Conservation (phyloP, 2,888 invertebrate species). For the Kuschelorhynchus macadamiae region DNA sequence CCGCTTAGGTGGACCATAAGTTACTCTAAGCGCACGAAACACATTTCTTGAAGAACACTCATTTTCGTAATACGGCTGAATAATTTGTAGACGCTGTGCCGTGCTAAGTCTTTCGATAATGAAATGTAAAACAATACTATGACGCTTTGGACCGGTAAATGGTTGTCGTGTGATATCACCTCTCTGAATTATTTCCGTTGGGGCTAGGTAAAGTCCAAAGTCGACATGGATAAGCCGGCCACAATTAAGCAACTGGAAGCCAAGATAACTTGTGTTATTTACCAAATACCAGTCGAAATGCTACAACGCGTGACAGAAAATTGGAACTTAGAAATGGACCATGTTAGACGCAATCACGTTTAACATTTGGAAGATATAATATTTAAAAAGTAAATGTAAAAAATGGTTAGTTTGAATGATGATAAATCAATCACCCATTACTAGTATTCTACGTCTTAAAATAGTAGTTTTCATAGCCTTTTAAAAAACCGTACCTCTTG, state of each 20-base stretch:
- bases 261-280: conserved; percentile 34
- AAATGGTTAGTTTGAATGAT: background rate
- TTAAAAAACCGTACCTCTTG: no score
- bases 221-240: conserved; percentile 31
- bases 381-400: background rate
- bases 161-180: conserved; percentile 15
- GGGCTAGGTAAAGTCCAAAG: conserved; percentile 7
- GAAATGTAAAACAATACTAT: no score
- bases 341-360: conserved; percentile 29
- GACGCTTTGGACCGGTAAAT: conserved; percentile 24
- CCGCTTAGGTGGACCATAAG: no score
- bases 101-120: no score
- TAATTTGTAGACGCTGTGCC: no score
- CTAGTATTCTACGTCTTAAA: no score
- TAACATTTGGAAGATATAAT: background rate
- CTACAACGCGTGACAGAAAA: conserved; percentile 34
- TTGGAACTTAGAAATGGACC: conserved; percentile 39
- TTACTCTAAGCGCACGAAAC: no score
- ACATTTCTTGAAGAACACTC: no score
- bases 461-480: no score
- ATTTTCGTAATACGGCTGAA: no score
- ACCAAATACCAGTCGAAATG: conserved; percentile 36
- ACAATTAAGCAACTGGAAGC: conserved; percentile 31
- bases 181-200: conserved; percentile 17
- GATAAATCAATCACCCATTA: no score